Evolutionary conservation across 2,797 vertebrate species (phyloP), one percentile per base, ranked within the genome.

Genomic region (Pelobates cultripes): DNA sequence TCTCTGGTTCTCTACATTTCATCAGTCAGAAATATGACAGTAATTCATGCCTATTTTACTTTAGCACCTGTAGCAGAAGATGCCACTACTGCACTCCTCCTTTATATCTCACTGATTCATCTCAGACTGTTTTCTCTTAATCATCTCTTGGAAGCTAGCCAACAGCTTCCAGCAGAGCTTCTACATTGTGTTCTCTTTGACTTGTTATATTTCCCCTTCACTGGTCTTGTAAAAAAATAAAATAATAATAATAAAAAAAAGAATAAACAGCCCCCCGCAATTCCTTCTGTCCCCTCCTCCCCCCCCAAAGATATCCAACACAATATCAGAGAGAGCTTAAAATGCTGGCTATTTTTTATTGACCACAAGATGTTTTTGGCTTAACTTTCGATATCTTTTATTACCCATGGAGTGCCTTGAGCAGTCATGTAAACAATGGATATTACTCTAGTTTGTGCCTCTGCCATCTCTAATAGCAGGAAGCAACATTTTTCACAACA

Each of bases 61-160:
- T 41, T 82, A 72, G 57, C 57, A 77, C 80, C 73, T 81, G 75
- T 81, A 81, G 69, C 55, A 66, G 63, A 69, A 17, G 61, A 73
- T 77, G 75, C 75, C 75, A 78, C 67, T 64, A 45, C 40, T 66
- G 55, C 43, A 64, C 68, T 44, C 70, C 47, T 51, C 43, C 70
- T 82, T 82, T 77, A 68, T 83, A 78, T 83, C 75, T 68, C 57
- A 15, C 53, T 57, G 75, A 77, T 73, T 73, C 64, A 83, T 83
- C 81, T 74, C 51, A 60, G 51, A 43, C 64, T 83, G 75, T 83
- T 78, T 83, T 78, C 64, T 78, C 70, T 78, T 83, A 83, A 83
- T 83, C 75, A 78, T 68, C 40, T 55, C 72, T 77, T 83, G 81
- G 75, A 74, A 44, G n/a, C 53, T 60, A 63, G 78, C 81, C 81